These are phyloP conservation scores for Akabosia matsudoensis DNA, from an alignment of 1,140 invertebrate species.

Conservation along the genomic window DNA sequence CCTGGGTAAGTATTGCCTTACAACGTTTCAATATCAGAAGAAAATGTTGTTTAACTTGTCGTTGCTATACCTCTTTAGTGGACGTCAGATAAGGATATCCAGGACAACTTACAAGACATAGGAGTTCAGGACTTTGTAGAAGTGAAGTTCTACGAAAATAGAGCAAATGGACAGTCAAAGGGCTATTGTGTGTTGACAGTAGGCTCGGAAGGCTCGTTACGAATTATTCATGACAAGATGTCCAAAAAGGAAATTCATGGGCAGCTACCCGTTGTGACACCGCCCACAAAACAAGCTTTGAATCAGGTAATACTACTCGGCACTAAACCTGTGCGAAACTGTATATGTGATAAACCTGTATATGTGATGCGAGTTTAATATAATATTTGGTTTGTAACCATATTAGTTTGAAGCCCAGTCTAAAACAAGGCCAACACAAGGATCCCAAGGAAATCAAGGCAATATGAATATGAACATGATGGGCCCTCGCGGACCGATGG, in stretches of 20 bases:
- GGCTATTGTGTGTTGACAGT: constrained; percentile 92
- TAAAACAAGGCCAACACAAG: constrained; percentile 74
- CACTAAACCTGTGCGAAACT: background rate
- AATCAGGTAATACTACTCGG: constrained; percentile 59
- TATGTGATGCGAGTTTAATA: background rate
- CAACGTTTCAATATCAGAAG: background rate
- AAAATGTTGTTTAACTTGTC: constrained; percentile 18
- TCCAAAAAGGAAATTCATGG: constrained; percentile 93
- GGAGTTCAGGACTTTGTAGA: constrained; percentile 93
- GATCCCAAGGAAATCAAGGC: constrained; percentile 34
- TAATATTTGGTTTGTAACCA: background rate
- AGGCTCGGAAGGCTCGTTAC: constrained; percentile 85
- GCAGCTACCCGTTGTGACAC: constrained; percentile 88
- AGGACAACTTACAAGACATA: constrained; percentile 76
- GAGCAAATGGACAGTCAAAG: constrained; percentile 98
- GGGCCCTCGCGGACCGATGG: constrained; percentile 36
- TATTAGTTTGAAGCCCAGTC: constrained; percentile 81
- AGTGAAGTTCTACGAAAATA: constrained; percentile 99
- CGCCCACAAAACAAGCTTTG: constrained; percentile 87
- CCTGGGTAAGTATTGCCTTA: constrained; percentile 56
- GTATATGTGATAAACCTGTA: background rate
- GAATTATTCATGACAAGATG: constrained; percentile 85
- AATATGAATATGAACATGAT: constrained; percentile 42
- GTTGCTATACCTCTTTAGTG: constrained; percentile 68
- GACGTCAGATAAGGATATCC: constrained; percentile 96